Evolutionary conservation across 2,113 vertebrate species (phyloP).

Genomic region (Aviceda subcristata): DNA sequence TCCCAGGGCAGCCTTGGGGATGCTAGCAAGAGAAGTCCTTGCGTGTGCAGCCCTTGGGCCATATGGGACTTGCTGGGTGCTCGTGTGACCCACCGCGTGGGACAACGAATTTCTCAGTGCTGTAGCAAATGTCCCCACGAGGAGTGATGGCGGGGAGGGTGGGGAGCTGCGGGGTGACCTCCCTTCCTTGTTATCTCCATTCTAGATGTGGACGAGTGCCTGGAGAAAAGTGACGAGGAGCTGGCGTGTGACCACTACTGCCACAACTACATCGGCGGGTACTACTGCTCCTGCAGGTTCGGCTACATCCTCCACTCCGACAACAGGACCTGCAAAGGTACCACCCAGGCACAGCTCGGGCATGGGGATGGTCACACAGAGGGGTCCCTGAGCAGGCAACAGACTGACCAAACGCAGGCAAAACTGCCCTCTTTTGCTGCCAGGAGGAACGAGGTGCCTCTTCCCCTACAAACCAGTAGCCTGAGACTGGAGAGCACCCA

Average conservation of each 20-base stretch:
- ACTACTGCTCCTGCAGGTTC: conserved; percentile 95
- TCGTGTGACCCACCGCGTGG: neutral
- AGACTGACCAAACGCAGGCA: neutral
- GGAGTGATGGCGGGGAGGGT: accelerated
- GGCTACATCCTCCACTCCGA: conserved; percentile 93
- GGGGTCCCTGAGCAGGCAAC: neutral
- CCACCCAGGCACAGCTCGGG: neutral
- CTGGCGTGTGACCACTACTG: conserved; percentile 90
- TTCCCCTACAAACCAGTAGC: neutral
- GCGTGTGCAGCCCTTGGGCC: neutral
- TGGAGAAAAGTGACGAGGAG: conserved; percentile 81
- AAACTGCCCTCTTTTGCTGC: neutral
- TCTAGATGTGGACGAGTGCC: conserved; percentile 91
- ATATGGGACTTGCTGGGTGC: neutral
- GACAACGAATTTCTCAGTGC: neutral
- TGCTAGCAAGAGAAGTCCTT: neutral
- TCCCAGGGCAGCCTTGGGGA: neutral
- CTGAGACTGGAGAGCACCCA: neutral
- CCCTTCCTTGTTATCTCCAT: neutral
- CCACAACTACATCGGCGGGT: conserved; percentile 94
- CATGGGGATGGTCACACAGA: neutral
- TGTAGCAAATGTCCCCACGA: accelerated
- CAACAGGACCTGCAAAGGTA: conserved; percentile 95
- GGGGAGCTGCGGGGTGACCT: neutral
- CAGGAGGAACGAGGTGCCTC: neutral